These are phyloP conservation scores for Ceyx margarethae DNA, from an alignment of 2,113 vertebrate genomes.

Conservation along the genomic window DNA sequence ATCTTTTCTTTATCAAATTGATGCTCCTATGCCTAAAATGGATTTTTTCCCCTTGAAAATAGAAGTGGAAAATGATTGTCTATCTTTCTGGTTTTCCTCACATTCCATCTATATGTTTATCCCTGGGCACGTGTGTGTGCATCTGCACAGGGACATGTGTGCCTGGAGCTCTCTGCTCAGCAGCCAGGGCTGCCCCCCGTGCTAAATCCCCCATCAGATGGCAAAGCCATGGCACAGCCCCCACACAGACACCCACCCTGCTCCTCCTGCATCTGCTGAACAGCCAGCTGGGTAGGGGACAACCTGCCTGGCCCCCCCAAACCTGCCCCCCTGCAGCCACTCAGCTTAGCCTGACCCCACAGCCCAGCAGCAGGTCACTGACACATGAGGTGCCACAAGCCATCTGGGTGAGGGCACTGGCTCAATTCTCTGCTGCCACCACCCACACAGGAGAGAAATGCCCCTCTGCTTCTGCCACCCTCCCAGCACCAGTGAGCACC, in stretches of 20 bases:
- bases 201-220: not conserved
- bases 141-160: accelerated
- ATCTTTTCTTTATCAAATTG: constrained; percentile 64
- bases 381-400: too few relatives aligned
- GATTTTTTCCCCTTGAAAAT: constrained; percentile 48
- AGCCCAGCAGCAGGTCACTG: accelerated
- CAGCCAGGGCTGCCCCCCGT: not conserved
- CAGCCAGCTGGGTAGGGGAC: not conserved
- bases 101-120: not conserved
- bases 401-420: accelerated
- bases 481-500: not conserved
- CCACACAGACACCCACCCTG: not conserved
- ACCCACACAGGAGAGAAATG: accelerated
- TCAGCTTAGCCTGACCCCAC: accelerated
- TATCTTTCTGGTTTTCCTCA: not conserved
- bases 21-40: constrained; percentile 60
- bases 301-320: not conserved
- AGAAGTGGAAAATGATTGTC: constrained; percentile 7
- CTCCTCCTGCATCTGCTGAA: not conserved
- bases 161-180: not conserved
- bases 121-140: not conserved
- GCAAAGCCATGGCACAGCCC: not conserved
- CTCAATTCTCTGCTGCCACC: not conserved
- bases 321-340: not conserved
- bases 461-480: not conserved